phyloP scores from a whole-genome alignment of 2,113 vertebrate species.

The Merops nubicus region DNA sequence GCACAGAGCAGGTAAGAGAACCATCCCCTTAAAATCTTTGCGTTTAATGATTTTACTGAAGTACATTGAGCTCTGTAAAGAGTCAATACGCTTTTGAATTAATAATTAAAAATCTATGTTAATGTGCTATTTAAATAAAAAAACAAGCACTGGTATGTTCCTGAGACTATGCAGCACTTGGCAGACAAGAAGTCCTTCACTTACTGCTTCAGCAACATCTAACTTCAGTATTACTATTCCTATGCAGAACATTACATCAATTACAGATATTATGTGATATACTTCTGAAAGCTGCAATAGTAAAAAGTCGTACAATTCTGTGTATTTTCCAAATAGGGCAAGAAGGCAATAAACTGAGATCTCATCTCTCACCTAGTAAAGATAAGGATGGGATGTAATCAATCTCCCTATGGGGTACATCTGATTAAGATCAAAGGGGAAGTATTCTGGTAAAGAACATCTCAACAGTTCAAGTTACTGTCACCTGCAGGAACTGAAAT shows the following conservation, averaged over 20 bases:
- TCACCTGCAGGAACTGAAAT: constrained; percentile 63
- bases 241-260: not conserved
- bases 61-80: not conserved
- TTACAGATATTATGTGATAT: not conserved
- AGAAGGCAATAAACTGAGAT: constrained; percentile 36
- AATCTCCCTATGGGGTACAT: not conserved
- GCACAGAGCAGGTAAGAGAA: not conserved
- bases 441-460: constrained; percentile 56
- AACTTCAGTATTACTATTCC: not conserved
- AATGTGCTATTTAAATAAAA: not conserved
- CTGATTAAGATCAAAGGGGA: constrained; percentile 72
- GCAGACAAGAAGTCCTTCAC: not conserved
- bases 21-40: not conserved
- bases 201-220: not conserved
- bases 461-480: constrained; percentile 58
- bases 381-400: constrained; percentile 46
- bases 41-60: not conserved
- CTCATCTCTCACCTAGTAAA: constrained; percentile 56
- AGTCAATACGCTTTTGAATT: not conserved
- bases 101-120: not conserved
- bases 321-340: not conserved
- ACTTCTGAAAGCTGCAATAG: not conserved
- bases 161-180: not conserved
- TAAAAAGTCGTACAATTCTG: not conserved
- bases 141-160: not conserved